Evolutionary conservation across 2,797 vertebrate genomes (phyloP).

Genomic region (Astyanax mexicanus): DNA sequence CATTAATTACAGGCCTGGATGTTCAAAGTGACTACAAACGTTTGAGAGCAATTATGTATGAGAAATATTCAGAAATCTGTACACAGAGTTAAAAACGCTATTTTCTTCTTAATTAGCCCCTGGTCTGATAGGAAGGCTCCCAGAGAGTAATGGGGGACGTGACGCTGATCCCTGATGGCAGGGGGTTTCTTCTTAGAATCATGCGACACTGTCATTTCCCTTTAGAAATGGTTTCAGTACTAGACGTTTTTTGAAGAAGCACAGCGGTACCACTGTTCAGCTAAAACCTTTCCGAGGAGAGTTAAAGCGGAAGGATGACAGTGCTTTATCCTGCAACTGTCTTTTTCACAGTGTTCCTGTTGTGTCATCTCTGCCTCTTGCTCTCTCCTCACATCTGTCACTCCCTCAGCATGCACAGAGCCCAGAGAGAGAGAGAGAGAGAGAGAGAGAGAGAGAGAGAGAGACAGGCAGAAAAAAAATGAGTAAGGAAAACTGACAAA

Average conservation of each 20-base stretch:
- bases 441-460: background rate
- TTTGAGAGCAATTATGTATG: slow-evolving; percentile 45
- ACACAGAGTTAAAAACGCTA: slow-evolving; percentile 23
- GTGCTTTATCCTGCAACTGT: slow-evolving; percentile 14
- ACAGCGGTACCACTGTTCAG: slow-evolving; percentile 2
- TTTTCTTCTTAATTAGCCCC: slow-evolving; percentile 26
- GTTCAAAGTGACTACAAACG: slow-evolving; percentile 39
- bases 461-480: slow-evolving; percentile 19
- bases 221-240: slow-evolving; percentile 1
- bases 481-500: slow-evolving; percentile 14
- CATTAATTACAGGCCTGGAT: slow-evolving; percentile 47
- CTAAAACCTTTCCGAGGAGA: slow-evolving; percentile 4
- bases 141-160: background rate
- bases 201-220: slow-evolving; percentile 10
- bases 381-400: slow-evolving; percentile 26
- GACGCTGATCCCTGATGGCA: slow-evolving; percentile 2
- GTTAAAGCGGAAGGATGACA: background rate
- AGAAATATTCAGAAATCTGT: slow-evolving; percentile 39
- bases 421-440: slow-evolving; percentile 7
- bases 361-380: slow-evolving; percentile 33
- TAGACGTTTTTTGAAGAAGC: slow-evolving; percentile 5
- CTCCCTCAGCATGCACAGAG: slow-evolving; percentile 14
- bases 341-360: slow-evolving; percentile 24
- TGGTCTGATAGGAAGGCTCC: slow-evolving; percentile 6
- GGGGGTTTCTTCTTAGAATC: background rate